Evolutionary conservation across 2,113 vertebrate species (phyloP).

Genomic region (Catagonus wagneri): DNA sequence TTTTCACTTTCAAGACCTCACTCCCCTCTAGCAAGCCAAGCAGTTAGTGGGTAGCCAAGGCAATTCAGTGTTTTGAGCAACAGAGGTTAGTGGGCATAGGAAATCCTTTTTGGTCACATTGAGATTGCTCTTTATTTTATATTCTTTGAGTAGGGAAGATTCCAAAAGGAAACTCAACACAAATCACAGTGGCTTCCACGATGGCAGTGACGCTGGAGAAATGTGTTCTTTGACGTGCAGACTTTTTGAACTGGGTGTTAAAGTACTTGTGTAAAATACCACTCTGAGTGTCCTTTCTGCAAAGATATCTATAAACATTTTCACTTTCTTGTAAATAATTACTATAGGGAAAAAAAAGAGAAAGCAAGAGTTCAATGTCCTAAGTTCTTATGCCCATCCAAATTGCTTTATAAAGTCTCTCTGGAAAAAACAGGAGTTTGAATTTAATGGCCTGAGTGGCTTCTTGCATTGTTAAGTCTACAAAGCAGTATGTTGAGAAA

Average conservation of each 20-base stretch:
- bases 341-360: neutral
- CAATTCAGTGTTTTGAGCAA: neutral
- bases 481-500: conserved; percentile 45
- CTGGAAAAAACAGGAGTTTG: conserved; percentile 3
- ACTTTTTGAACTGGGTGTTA: neutral
- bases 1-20: neutral
- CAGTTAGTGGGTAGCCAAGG: neutral
- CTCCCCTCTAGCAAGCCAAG: neutral
- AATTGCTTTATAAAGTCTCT: conserved; percentile 58
- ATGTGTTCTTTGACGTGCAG: neutral
- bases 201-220: neutral
- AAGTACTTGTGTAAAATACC: conserved; percentile 31
- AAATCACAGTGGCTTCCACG: neutral
- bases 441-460: conserved; percentile 32
- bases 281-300: neutral
- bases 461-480: neutral
- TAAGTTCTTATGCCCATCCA: conserved; percentile 22
- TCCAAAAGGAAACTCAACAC: neutral
- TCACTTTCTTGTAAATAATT: conserved; percentile 66
- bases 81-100: neutral
- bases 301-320: conserved; percentile 58
- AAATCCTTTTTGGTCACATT: neutral
- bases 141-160: neutral
- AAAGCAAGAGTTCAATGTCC: neutral
- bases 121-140: neutral